These are phyloP conservation scores for Notospermus geniculatus DNA, from an alignment of 1,140 invertebrate species.

Conservation along the genomic window DNA sequence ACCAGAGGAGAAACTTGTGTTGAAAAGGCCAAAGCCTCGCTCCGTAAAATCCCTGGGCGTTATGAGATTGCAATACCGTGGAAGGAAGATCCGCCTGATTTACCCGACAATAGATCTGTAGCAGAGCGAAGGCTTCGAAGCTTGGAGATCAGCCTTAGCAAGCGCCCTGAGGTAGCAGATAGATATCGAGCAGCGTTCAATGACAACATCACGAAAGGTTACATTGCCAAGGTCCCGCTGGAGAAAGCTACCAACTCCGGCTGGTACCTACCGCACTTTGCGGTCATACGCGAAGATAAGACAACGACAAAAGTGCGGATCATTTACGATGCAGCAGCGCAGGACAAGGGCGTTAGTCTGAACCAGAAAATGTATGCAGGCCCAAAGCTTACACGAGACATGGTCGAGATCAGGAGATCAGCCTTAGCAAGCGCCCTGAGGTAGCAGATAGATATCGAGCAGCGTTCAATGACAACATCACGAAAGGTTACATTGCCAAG, in stretches of 20 bases:
- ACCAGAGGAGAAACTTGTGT: too few relatives aligned
- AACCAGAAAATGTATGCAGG: constrained; percentile 29
- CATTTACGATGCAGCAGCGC: constrained; percentile 21
- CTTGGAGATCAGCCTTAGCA: constrained; percentile 13
- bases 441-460: constrained; percentile 5
- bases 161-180: background rate
- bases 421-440: constrained; percentile 1
- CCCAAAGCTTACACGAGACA: constrained; percentile 47
- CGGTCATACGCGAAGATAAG: constrained; percentile 13
- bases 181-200: constrained; percentile 3
- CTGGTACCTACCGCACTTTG: constrained; percentile 25
- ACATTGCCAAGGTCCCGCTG: constrained; percentile 4
- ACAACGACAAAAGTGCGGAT: constrained; percentile 21
- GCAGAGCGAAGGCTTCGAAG: too few relatives aligned
- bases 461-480: background rate
- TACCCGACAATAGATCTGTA: background rate
- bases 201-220: background rate
- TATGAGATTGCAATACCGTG: constrained; percentile 18
- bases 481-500: constrained; percentile 9
- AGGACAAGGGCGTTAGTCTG: constrained; percentile 8
- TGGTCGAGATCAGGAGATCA: constrained; percentile 24
- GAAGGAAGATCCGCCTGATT: constrained; percentile 10
- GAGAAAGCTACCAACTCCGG: background rate
- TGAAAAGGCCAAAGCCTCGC: too few relatives aligned
- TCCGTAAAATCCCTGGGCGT: too few relatives aligned